Conservation (phyloP, 2,113 vertebrate species). For the Sturnus vulgaris region DNA sequence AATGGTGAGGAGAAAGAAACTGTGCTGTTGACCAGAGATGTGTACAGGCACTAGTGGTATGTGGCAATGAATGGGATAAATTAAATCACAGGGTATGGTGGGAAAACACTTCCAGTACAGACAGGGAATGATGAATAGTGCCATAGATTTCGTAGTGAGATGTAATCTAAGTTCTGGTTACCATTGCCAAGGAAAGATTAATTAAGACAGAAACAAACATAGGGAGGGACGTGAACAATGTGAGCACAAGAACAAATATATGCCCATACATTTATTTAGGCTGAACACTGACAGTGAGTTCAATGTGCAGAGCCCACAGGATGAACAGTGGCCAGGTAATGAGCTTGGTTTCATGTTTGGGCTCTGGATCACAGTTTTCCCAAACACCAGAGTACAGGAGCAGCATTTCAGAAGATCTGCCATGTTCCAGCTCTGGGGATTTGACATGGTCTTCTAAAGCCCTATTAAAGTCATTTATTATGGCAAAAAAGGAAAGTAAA, state of each 20-base stretch:
- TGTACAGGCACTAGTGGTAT: background rate
- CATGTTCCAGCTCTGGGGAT: background rate
- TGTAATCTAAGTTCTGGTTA: background rate
- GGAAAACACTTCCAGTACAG: background rate
- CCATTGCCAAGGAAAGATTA: background rate
- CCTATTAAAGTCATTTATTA: background rate
- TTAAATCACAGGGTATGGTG: background rate
- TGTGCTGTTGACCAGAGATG: background rate
- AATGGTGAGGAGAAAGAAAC: background rate
- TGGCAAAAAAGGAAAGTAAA: background rate
- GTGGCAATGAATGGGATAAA: background rate
- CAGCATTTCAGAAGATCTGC: background rate
- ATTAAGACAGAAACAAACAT: background rate
- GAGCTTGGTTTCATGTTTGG: background rate
- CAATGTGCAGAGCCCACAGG: background rate
- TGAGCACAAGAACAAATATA: background rate
- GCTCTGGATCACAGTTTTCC: background rate
- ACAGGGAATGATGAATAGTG: background rate
- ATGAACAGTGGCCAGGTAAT: background rate
- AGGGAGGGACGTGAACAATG: background rate
- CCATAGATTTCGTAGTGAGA: background rate
- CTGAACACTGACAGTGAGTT: background rate
- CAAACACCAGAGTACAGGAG: background rate
- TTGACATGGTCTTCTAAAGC: background rate
- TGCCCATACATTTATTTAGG: background rate